Percentiles rank a stretch among this genome's conserved stretches.
phyloP scores from a whole-genome alignment of 1,140 invertebrate species.

The Drosophila simulans region DNA sequence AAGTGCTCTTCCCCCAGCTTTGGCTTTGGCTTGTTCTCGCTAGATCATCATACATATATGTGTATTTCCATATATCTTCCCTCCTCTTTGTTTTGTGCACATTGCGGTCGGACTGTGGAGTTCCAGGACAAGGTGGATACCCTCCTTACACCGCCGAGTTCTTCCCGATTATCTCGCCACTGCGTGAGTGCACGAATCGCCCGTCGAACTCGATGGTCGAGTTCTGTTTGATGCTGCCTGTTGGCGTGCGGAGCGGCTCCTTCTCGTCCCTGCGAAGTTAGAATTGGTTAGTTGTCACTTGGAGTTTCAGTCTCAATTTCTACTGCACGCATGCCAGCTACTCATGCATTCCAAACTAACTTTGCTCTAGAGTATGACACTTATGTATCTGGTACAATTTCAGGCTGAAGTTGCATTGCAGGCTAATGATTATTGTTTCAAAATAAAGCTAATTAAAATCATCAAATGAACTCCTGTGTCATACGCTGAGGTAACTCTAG shows the following conservation, averaged over 20 bases:
- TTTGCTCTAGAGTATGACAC: not conserved
- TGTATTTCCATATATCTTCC: not conserved
- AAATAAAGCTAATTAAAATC: not conserved
- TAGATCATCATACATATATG: slow-evolving; percentile 13
- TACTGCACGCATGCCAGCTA: slow-evolving; percentile 19
- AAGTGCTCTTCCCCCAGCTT: slow-evolving; percentile 56
- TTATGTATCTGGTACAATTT: too few relatives aligned
- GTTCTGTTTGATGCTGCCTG: slow-evolving; percentile 89
- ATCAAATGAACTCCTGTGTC: not conserved
- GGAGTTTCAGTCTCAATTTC: not conserved
- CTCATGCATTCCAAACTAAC: slow-evolving; percentile 8
- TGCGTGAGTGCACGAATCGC: slow-evolving; percentile 91
- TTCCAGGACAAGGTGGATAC: not conserved
- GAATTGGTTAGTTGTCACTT: not conserved
- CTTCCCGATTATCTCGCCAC: slow-evolving; percentile 92
- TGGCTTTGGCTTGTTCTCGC: slow-evolving; percentile 54
- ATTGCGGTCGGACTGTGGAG: slow-evolving; percentile 8
- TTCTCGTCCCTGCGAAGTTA: slow-evolving; percentile 89
- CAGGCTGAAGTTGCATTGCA: not conserved
- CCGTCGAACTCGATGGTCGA: slow-evolving; percentile 92
- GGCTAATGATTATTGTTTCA: not conserved
- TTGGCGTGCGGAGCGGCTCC: slow-evolving; percentile 90
- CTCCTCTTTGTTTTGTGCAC: slow-evolving; percentile 9
- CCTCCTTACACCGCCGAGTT: slow-evolving; percentile 91
- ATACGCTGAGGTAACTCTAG: not conserved